Conservation (phyloP, 2,797 vertebrate genomes). For the Anguilla obscura region DNA sequence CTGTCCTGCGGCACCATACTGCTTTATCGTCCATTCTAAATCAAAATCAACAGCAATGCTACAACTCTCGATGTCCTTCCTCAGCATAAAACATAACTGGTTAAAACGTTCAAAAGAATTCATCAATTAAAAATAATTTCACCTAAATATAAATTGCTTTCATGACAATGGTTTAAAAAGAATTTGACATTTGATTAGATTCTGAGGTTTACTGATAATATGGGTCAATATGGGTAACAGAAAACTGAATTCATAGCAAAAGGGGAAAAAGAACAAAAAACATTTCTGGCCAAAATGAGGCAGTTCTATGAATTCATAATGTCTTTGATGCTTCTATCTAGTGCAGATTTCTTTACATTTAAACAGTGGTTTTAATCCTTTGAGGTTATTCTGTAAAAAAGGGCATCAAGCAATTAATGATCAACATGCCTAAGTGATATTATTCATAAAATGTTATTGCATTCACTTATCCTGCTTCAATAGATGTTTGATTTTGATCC, state of each 20-base stretch:
- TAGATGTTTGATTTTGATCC: background rate
- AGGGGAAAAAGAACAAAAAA: too few species aligned
- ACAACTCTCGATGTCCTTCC: background rate
- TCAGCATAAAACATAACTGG: background rate
- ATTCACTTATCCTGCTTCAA: background rate
- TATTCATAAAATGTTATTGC: background rate
- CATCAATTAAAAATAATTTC: background rate
- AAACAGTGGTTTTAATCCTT: background rate
- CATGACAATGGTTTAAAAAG: background rate
- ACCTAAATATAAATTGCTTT: background rate
- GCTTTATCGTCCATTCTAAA: background rate
- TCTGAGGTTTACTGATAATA: background rate
- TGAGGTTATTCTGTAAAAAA: background rate
- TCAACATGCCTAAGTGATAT: background rate
- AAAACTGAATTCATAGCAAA: background rate
- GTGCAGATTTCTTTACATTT: background rate
- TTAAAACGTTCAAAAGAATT: background rate
- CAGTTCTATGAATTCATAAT: background rate
- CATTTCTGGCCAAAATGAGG: too few species aligned
- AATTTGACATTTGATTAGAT: background rate
- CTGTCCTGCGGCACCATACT: background rate
- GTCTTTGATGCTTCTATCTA: background rate
- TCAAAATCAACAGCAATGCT: background rate
- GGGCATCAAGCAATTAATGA: background rate
- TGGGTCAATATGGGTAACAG: background rate